phyloP scores from a whole-genome alignment of 2,113 vertebrate genomes.

The Pelusios castaneus region DNA sequence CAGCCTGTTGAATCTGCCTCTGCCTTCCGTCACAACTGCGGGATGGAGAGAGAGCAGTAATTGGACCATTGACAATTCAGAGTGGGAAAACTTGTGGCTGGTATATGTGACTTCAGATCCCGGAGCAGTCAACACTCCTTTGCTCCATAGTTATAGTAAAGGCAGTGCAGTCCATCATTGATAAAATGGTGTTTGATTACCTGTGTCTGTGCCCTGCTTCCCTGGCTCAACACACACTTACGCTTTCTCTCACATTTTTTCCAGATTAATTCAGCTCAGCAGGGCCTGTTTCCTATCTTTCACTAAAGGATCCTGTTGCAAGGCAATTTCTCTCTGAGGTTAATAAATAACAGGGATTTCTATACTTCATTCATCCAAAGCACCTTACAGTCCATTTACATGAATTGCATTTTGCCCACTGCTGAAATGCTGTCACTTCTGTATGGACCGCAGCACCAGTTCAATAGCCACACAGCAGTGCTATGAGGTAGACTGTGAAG shows the following conservation, averaged over 20 bases:
- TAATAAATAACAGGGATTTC: neutral
- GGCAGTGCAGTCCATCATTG: neutral
- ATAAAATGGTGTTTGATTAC: neutral
- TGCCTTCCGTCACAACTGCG: neutral
- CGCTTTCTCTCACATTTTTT: neutral
- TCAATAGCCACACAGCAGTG: too few species aligned
- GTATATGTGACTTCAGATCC: neutral
- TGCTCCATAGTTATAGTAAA: neutral
- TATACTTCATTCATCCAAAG: neutral
- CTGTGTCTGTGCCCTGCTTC: neutral
- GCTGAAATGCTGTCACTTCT: neutral
- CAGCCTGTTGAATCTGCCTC: neutral
- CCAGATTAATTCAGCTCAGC: neutral
- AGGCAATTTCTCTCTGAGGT: neutral
- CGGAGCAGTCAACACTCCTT: neutral
- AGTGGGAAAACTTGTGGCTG: neutral
- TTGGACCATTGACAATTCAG: neutral
- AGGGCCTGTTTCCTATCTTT: neutral
- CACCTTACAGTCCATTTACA: neutral
- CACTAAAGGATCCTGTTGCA: neutral
- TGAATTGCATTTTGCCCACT: neutral
- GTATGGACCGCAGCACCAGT: neutral
- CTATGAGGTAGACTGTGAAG: neutral
- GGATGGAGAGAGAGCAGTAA: neutral
- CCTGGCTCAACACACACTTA: neutral